phyloP scores from a whole-genome alignment of 92 coral and sea anemone species.

The Isaurus tuberculatus region DNA sequence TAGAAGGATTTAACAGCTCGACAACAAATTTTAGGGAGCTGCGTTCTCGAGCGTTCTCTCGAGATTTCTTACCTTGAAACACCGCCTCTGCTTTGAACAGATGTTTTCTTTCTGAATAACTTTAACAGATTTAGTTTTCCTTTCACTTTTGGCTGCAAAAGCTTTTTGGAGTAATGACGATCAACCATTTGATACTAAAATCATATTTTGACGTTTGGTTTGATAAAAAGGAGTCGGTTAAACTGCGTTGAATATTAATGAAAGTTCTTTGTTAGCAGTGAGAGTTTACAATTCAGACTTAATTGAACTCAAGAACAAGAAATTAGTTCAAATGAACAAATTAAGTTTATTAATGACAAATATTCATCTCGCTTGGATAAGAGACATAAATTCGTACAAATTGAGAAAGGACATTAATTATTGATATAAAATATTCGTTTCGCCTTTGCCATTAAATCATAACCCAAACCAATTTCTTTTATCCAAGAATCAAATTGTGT shows the following conservation, averaged over 20 bases:
- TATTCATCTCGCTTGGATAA: not conserved
- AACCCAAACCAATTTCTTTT: not conserved
- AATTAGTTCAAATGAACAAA: conserved; percentile 2
- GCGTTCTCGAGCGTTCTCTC: too few relatives aligned
- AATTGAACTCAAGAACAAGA: conserved; percentile 18
- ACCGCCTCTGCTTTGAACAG: too few relatives aligned
- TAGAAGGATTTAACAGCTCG: too few relatives aligned
- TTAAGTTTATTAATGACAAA: conserved; percentile 9
- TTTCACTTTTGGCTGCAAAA: not conserved
- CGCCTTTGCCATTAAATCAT: not conserved
- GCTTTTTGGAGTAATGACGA: not conserved
- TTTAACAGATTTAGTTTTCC: too few relatives aligned
- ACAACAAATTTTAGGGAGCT: too few relatives aligned
- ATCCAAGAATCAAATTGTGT: not conserved
- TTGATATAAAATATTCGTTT: not conserved
- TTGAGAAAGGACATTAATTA: not conserved
- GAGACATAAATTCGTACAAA: too few relatives aligned
- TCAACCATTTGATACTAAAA: not conserved
- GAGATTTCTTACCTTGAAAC: too few relatives aligned
- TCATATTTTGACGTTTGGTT: conserved; percentile 14
- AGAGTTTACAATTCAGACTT: conserved; percentile 11
- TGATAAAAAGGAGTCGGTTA: not conserved
- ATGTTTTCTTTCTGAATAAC: too few relatives aligned
- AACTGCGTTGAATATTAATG: conserved; percentile 14
- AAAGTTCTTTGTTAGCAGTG: not conserved